Conservation (phyloP, 2,113 vertebrate species). For the Sapajus apella region DNA sequence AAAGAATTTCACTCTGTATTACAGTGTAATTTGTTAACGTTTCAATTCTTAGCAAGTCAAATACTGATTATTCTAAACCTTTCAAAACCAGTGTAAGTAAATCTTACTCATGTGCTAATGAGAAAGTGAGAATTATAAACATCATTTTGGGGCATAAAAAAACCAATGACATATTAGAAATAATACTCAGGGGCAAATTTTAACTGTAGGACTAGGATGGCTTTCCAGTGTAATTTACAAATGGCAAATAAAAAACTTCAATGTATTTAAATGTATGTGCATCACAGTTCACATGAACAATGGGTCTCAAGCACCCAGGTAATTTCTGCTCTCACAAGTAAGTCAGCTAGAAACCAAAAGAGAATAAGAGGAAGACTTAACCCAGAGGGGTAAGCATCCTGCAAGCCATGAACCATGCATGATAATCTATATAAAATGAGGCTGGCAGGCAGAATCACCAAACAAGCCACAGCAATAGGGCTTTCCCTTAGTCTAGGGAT, state of each 20-base stretch:
- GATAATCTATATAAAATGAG: background rate
- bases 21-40: background rate
- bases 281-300: background rate
- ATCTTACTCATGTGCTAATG: background rate
- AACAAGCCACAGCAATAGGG: background rate
- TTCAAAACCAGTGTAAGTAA: background rate
- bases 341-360: background rate
- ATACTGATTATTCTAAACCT: background rate
- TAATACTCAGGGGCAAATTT: background rate
- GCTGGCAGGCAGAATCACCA: background rate
- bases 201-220: background rate
- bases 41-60: background rate
- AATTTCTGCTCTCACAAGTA: background rate
- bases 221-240: background rate
- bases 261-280: background rate
- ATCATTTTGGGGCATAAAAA: background rate
- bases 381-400: background rate
- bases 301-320: background rate
- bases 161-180: background rate
- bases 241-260: background rate
- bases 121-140: constrained; percentile 27
- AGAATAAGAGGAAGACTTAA: background rate
- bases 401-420: background rate
- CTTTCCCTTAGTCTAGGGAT: background rate
- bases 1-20: background rate